Conservation (phyloP, 2,797 vertebrate species). For the Ammospiza maritima region DNA sequence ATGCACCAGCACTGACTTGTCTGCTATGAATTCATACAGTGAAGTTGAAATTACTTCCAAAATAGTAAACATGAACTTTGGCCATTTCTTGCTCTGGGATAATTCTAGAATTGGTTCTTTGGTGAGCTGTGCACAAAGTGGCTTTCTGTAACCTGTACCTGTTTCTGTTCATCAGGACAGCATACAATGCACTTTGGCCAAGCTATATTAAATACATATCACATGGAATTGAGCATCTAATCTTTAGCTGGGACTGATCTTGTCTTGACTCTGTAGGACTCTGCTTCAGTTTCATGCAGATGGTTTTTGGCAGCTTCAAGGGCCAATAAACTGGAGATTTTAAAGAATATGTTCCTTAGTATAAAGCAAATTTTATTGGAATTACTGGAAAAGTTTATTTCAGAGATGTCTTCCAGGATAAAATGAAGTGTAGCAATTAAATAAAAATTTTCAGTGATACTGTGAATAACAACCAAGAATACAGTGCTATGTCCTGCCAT, state of each 20-base stretch:
- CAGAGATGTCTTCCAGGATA: neutral
- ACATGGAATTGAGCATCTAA: neutral
- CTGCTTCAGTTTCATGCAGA: neutral
- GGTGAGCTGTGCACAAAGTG: neutral
- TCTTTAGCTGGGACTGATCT: neutral
- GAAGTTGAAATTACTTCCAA: constrained; percentile 29
- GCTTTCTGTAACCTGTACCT: neutral
- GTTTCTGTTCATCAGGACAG: neutral
- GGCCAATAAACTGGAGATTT: neutral
- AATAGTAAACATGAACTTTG: constrained; percentile 56
- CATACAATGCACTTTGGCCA: neutral
- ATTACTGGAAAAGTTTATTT: neutral
- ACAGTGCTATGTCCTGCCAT: rapidly evolving
- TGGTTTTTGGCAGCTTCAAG: neutral
- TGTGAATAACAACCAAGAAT: neutral
- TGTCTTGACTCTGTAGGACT: neutral
- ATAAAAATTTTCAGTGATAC: neutral
- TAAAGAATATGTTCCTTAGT: neutral
- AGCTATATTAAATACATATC: neutral
- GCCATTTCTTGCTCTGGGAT: neutral
- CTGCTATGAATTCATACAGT: constrained; percentile 13
- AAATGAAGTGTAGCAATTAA: neutral
- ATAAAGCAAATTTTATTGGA: neutral
- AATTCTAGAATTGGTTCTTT: neutral
- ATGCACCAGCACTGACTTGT: constrained; percentile 67